These are phyloP conservation scores for Odontomachus brunneus DNA, from an alignment of 1,140 invertebrate species.

Conservation along the genomic window DNA sequence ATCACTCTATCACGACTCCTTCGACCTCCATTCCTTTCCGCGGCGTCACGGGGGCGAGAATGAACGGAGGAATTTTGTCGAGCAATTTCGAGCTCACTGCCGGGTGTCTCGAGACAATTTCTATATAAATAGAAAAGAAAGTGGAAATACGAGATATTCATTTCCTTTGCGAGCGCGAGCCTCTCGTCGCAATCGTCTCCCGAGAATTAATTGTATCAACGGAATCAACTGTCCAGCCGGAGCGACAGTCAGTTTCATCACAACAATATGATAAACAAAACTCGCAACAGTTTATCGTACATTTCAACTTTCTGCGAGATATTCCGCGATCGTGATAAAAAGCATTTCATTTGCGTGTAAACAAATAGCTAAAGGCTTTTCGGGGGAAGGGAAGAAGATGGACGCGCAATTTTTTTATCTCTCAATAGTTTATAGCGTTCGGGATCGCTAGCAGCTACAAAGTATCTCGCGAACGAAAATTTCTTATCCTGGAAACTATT, in stretches of 20 bases:
- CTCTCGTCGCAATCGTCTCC: not conserved
- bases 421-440: conserved; percentile 18
- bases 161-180: not conserved
- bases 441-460: not conserved
- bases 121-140: not conserved
- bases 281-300: no score
- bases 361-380: not conserved
- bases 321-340: no score
- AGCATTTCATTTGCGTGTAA: not conserved
- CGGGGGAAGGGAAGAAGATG: not conserved
- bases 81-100: conserved; percentile 5
- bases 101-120: not conserved
- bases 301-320: no score
- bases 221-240: no score
- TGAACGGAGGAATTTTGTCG: conserved; percentile 8
- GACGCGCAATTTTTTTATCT: conserved; percentile 25
- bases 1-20: conserved; percentile 21
- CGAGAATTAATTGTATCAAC: not conserved
- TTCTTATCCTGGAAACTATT: conserved; percentile 37
- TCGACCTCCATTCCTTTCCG: conserved; percentile 2
- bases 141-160: not conserved
- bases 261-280: no score
- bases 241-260: no score
- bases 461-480: conserved; percentile 19
- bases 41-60: not conserved